phyloP scores from a whole-genome alignment of 2,797 vertebrate genomes.

The Phrynocephalus vlangalii region DNA sequence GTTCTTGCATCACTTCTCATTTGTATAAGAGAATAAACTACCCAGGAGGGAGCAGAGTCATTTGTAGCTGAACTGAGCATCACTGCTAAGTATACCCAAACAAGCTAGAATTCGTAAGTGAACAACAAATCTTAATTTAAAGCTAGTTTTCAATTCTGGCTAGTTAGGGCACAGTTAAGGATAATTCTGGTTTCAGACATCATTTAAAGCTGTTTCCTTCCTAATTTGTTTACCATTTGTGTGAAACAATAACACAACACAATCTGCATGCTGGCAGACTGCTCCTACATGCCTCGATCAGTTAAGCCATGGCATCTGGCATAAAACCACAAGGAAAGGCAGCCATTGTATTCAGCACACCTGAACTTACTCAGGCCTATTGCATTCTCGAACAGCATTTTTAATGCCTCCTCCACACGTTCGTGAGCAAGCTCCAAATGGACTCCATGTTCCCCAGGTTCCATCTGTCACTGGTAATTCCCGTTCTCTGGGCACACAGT shows the following conservation, averaged over 20 bases:
- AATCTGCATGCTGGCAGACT: neutral
- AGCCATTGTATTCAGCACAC: neutral
- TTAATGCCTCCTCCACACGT: conserved; percentile 96
- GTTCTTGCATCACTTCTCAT: neutral
- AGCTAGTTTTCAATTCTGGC: neutral
- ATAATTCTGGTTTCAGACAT: neutral
- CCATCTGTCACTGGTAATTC: conserved; percentile 86
- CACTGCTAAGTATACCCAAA: neutral
- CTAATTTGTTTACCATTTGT: neutral
- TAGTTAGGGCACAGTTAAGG: neutral
- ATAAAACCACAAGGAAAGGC: neutral
- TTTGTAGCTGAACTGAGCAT: neutral
- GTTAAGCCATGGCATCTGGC: neutral
- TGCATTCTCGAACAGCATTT: conserved; percentile 92
- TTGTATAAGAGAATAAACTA: neutral
- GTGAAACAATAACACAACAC: neutral
- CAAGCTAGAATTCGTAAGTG: neutral
- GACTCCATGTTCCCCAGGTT: conserved; percentile 96
- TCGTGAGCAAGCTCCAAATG: conserved; percentile 94
- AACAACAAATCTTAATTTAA: neutral
- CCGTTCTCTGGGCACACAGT: conserved; percentile 91
- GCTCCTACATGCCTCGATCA: neutral
- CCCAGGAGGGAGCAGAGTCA: neutral
- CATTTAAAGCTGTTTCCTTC: neutral
- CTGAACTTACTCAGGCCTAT: conserved; percentile 91